Evolutionary conservation across 2,797 vertebrate genomes (phyloP).

Genomic region (Schizopygopsis malacanthus): DNA sequence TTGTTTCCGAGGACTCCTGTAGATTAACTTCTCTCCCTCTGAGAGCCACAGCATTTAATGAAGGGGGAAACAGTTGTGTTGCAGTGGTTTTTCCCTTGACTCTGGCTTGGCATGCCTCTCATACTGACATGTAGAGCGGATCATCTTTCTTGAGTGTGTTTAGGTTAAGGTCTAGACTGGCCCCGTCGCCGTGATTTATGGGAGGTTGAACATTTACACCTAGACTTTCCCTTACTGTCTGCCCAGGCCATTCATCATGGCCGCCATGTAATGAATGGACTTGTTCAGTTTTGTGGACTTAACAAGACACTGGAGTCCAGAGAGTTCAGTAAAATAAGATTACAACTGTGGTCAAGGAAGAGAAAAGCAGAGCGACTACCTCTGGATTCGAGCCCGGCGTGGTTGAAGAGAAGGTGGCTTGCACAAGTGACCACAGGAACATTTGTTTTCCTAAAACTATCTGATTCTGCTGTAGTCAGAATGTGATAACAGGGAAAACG

Average conservation of each 20-base stretch:
- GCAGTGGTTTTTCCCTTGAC: conserved; percentile 43
- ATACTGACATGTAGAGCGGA: conserved; percentile 74
- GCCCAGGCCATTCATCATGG: conserved; percentile 84
- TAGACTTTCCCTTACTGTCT: conserved; percentile 84
- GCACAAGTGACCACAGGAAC: conserved; percentile 8
- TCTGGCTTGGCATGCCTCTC: conserved; percentile 60
- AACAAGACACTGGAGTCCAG: conserved; percentile 82
- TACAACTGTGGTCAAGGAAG: conserved; percentile 80
- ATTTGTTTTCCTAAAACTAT: conserved; percentile 27
- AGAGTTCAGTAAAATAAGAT: conserved; percentile 83
- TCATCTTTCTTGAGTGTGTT: conserved; percentile 83
- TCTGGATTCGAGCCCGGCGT: conserved; percentile 62
- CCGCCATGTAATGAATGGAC: conserved; percentile 84
- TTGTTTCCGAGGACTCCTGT: conserved; percentile 7
- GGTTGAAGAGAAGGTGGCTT: conserved; percentile 20
- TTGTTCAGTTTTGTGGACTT: conserved; percentile 79
- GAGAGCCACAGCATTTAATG: conserved; percentile 30
- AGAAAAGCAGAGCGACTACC: conserved; percentile 73
- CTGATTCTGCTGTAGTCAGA: conserved; percentile 1
- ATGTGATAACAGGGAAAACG: background rate
- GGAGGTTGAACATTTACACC: conserved; percentile 86
- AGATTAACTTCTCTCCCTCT: background rate
- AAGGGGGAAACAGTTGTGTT: conserved; percentile 25
- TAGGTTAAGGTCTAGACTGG: conserved; percentile 85
- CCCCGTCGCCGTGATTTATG: conserved; percentile 83